phyloP scores from a whole-genome alignment of 2,888 invertebrate species.

The Pheosia tremula region DNA sequence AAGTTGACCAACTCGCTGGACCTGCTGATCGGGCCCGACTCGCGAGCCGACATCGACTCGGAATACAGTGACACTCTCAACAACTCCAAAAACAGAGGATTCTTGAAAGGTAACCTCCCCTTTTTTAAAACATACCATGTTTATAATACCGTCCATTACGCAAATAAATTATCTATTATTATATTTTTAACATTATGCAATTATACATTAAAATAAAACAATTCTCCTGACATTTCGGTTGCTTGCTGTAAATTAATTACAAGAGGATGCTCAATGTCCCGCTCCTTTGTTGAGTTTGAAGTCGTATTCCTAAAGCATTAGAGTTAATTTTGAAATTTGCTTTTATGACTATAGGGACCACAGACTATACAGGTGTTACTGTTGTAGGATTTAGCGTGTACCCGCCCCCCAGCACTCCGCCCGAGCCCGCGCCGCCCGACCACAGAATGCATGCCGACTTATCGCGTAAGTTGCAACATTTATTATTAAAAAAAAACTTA shows the following conservation, averaged over 20 bases:
- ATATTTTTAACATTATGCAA: no score
- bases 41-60: slow-evolving; percentile 76
- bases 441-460: slow-evolving; percentile 86
- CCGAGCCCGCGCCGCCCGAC: slow-evolving; percentile 93
- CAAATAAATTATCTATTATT: no score
- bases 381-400: slow-evolving; percentile 90
- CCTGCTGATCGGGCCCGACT: slow-evolving; percentile 78
- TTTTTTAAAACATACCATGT: not conserved
- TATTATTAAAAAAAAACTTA: no score
- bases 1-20: slow-evolving; percentile 79
- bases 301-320: no score
- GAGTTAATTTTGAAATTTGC: not conserved
- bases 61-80: slow-evolving; percentile 79
- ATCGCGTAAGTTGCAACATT: slow-evolving; percentile 65
- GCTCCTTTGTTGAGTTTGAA: no score
- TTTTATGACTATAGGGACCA: not conserved
- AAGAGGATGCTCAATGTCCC: no score
- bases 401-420: slow-evolving; percentile 93
- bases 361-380: slow-evolving; percentile 10
- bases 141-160: no score
- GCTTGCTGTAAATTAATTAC: no score
- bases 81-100: slow-evolving; percentile 79
- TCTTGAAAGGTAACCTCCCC: slow-evolving; percentile 70
- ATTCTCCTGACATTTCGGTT: no score
- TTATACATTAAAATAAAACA: no score